phyloP scores from a whole-genome alignment of 2,797 vertebrate species.

The Odontamblyopus rebecca region DNA sequence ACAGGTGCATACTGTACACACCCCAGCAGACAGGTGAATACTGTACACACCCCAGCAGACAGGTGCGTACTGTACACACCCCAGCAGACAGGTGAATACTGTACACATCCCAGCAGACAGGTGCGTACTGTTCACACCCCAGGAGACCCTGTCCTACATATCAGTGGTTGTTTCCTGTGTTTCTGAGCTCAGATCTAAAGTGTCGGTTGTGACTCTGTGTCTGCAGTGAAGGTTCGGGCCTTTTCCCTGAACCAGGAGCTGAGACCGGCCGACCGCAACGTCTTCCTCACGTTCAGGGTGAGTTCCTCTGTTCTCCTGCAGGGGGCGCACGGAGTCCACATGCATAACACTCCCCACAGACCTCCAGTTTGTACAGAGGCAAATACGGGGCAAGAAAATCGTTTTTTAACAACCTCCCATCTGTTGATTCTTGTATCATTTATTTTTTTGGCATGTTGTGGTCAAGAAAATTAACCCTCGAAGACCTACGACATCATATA shows the following conservation, averaged over 20 bases:
- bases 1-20: not conserved
- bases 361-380: too few relatives aligned
- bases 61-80: too few relatives aligned
- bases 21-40: not conserved
- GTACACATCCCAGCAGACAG: not conserved
- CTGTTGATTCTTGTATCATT: too few relatives aligned
- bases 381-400: too few relatives aligned
- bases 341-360: not conserved
- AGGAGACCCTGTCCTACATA: not conserved
- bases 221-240: conserved; percentile 87
- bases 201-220: not conserved
- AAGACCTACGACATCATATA: too few relatives aligned
- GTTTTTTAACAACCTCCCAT: too few relatives aligned
- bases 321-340: not conserved
- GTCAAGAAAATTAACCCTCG: too few relatives aligned
- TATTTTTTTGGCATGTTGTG: too few relatives aligned
- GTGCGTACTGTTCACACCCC: not conserved
- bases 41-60: not conserved
- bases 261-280: conserved; percentile 80
- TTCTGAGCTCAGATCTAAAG: too few relatives aligned
- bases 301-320: conserved; percentile 31
- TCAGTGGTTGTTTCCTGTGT: too few relatives aligned
- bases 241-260: conserved; percentile 90
- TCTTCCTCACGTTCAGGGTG: conserved; percentile 86
- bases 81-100: not conserved